Evolutionary conservation across 2,888 invertebrate genomes (phyloP).

Genomic region (Torymus tubicola): DNA sequence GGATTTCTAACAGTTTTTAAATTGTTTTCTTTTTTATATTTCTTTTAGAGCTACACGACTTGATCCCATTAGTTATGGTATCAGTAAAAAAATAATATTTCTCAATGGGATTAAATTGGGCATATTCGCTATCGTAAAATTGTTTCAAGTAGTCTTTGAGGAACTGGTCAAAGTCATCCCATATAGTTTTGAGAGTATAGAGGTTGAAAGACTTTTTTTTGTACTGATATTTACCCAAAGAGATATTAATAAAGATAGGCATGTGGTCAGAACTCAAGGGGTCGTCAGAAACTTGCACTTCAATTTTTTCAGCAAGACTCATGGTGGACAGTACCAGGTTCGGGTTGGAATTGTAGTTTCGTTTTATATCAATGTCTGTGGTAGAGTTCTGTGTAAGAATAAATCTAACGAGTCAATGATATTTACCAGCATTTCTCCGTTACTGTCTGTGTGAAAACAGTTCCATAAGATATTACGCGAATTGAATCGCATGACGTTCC

Average conservation of each 20-base stretch:
- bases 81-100: constrained; percentile 50
- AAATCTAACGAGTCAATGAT: constrained; percentile 30
- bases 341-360: constrained; percentile 41
- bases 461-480: constrained; percentile 44
- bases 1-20: constrained; percentile 45
- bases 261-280: constrained; percentile 28
- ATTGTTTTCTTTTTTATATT: constrained; percentile 1
- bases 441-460: constrained; percentile 6
- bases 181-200: neutral
- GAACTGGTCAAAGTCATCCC: neutral
- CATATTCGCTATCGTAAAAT: neutral
- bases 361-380: constrained; percentile 7
- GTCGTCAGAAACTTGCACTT: constrained; percentile 21
- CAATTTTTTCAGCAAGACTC: constrained; percentile 29
- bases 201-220: constrained; percentile 12
- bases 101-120: neutral
- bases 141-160: constrained; percentile 1
- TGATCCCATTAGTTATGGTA: constrained; percentile 15
- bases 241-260: neutral
- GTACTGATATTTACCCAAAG: neutral
- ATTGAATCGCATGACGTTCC: constrained; percentile 16
- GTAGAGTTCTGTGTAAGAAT: constrained; percentile 21
- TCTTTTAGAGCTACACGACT: constrained; percentile 35
- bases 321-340: constrained; percentile 42
- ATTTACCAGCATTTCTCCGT: constrained; percentile 29